Conservation (phyloP, 2,888 invertebrate genomes). For the Lathronympha strigana region DNA sequence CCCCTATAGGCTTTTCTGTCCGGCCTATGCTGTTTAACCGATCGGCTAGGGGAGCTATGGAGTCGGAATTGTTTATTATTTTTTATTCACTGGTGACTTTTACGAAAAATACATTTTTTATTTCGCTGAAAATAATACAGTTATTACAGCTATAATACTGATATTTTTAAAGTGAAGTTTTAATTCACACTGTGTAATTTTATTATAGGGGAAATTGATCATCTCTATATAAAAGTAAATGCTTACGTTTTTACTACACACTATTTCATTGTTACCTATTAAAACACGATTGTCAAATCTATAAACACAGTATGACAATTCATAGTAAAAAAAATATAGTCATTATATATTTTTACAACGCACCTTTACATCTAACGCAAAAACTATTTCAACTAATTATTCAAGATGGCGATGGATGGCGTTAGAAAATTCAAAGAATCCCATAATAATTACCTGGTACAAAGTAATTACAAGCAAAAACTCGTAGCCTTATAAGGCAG, state of each 20-base stretch:
- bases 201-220: too few relatives aligned
- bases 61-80: conserved; percentile 55
- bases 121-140: too few relatives aligned
- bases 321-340: too few relatives aligned
- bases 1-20: conserved; percentile 85
- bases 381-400: conserved; percentile 25
- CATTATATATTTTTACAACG: background rate
- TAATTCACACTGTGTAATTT: too few relatives aligned
- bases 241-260: too few relatives aligned
- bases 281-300: too few relatives aligned
- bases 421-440: conserved; percentile 40
- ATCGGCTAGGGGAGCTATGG: conserved; percentile 69
- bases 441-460: conserved; percentile 32
- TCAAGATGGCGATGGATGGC: conserved; percentile 34
- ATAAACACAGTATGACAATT: background rate
- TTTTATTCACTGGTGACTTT: background rate
- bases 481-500: conserved; percentile 24
- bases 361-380: conserved; percentile 2
- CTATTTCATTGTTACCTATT: too few relatives aligned
- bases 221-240: too few relatives aligned
- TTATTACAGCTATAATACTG: too few relatives aligned
- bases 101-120: too few relatives aligned
- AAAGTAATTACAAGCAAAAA: conserved; percentile 29
- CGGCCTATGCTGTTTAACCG: conserved; percentile 84
- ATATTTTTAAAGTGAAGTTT: too few relatives aligned